Base-by-base conservation (phyloP, 2,888 invertebrate genomes). In the Apamea crenata region DNA sequence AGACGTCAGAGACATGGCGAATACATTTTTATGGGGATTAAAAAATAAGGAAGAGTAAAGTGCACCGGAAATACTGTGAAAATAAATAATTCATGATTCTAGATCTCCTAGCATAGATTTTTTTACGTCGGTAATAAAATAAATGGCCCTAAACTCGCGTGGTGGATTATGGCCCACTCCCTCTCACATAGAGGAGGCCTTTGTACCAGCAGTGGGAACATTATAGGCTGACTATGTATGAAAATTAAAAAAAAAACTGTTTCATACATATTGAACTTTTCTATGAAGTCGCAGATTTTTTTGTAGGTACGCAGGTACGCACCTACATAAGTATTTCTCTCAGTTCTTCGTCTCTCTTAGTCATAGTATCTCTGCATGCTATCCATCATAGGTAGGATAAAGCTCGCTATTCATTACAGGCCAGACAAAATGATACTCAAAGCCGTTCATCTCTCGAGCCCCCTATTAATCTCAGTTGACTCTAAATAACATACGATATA, bases 401-500 rank as follows among this genome's bases (percentile, higher is more conserved):
- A 21, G 36, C 53, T 56, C 36, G 16, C 61, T 21, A 72, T 83
- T 78, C 53, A 83, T 63, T 56, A 83, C 12, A 78, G 10, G 47
- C 0, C 50, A 63, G 32, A 68, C 71, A 67, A 84, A 84, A 63
- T 80, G 56, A 36, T 63, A 83, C 25, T 25, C 29, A 53, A 56
- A 71, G 50, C 32, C 47, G 40, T 59, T 36, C 14, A 75, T 61
- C 36, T 63, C 16, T 50, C 10, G 32, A 8, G 10, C 14, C 61
- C 12, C 40, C 73, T 63, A 82, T 85, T 74, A 79, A 73, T 79
- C 74, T 66, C 16, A 40, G 29, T 40, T 61, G 47, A 65, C 44
- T 71, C 63, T 77, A 74, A 82, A 72, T 77, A 79, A 85, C 70
- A 63, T 47, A 82, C 56, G 72, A 44, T 44, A 73, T 53, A 82